Evolutionary conservation across 2,888 invertebrate species (phyloP), one percentile per base, ranked within the genome.

Genomic region (Graphium colonna): DNA sequence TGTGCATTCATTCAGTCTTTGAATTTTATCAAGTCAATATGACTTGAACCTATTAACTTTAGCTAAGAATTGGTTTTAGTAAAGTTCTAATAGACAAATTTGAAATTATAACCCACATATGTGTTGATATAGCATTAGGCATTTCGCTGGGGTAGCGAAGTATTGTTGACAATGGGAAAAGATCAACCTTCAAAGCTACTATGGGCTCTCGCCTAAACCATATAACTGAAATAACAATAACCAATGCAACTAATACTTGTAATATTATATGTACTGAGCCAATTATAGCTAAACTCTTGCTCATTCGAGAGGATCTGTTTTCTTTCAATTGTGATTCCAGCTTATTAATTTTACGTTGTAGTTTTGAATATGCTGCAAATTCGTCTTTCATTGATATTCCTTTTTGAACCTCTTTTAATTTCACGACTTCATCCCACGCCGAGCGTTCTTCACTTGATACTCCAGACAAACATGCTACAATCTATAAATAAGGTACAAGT

Each of bases 341-440:
- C 61, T 77, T 84, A 60, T 89, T 91, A 16, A 92, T 91, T 73
- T 82, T 90, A 40, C 92, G 77, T 67, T 92, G 92, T 31, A 92
- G 59, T 71, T 91, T 92, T 1, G 92, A 91, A 68, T 90, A 91
- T 31, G 90, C 87, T 4, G 91, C 91, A 75, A 92, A 92, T 60
- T 92, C 87, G 60, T 92, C 91, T 56, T 91, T 91, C 80, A 92
- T 91, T 7, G 90, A 91, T 54, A 91, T 72, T 7, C 67, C 60
- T 50, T 82, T 79, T 63, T 92, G 92, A 60, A 90, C 82, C 1
- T 66, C 64, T 67, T 87, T 90, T 1, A 92, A 72, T 60, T 75
- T 72, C 31, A 73, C 43, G 36, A 90, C 77, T 67, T 90, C 78
- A 4, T 68, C 62, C 67, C 85, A 77, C 16, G 90, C 59, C 21